Evolutionary conservation across 2,113 vertebrate species (phyloP).

Genomic region (Aphyosemion australe): DNA sequence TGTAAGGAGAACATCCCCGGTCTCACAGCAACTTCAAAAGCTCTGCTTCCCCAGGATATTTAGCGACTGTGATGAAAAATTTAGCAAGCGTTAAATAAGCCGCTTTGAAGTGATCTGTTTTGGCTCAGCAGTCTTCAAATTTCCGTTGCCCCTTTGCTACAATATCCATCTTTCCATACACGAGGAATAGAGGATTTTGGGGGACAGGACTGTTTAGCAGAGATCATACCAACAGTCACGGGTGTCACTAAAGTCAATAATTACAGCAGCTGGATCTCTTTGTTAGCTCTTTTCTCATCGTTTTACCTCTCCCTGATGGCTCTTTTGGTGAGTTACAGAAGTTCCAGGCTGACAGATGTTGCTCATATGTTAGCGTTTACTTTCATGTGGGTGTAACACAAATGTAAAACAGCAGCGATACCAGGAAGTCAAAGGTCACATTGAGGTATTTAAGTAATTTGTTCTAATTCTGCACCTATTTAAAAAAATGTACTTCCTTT

Average conservation of each 20-base stretch:
- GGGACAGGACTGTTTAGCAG: constrained; percentile 58
- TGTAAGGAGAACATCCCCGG: constrained; percentile 80
- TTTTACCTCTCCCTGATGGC: constrained; percentile 52
- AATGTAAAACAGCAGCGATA: constrained; percentile 49
- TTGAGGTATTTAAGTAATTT: constrained; percentile 26
- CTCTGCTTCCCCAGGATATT: constrained; percentile 86
- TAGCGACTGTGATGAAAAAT: constrained; percentile 88
- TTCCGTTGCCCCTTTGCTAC: constrained; percentile 80
- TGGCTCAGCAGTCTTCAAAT: constrained; percentile 83
- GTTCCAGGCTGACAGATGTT: constrained; percentile 71
- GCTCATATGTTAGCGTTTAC: constrained; percentile 57
- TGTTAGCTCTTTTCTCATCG: constrained; percentile 41
- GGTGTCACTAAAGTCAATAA: constrained; percentile 48
- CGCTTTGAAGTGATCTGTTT: constrained; percentile 88
- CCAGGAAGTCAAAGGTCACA: constrained; percentile 57
- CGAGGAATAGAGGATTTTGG: constrained; percentile 38
- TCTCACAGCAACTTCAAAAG: constrained; percentile 85
- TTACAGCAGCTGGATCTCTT: constrained; percentile 16
- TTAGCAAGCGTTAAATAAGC: constrained; percentile 86
- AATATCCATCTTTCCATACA: constrained; percentile 55
- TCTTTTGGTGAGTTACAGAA: constrained; percentile 21
- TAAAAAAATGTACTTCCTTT: not conserved
- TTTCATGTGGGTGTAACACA: constrained; percentile 46
- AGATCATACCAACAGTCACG: constrained; percentile 56
- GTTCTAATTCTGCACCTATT: not conserved